These are phyloP conservation scores for Psettodes erumei DNA, from an alignment of 2,113 vertebrate species.

Conservation along the genomic window DNA sequence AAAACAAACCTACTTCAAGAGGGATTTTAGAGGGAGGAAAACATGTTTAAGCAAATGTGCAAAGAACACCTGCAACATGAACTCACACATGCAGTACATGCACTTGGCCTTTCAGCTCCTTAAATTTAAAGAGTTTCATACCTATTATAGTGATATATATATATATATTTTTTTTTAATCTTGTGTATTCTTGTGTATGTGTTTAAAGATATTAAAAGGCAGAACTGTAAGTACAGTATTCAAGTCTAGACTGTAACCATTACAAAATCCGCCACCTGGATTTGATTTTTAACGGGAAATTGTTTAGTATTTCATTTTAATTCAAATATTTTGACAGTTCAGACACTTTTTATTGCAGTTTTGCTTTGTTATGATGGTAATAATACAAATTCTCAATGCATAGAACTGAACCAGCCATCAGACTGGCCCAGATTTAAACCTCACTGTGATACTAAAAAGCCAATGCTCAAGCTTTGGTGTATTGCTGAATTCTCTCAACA, in stretches of 20 bases:
- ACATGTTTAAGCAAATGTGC: neutral
- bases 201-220: neutral
- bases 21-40: neutral
- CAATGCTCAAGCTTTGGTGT: neutral
- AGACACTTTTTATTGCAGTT: too few species aligned
- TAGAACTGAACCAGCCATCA: neutral
- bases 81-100: neutral
- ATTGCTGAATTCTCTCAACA: neutral
- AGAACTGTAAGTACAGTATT: neutral
- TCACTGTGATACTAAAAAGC: neutral
- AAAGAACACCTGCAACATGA: neutral
- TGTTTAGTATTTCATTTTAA: neutral
- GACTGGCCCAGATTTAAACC: neutral
- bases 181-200: neutral
- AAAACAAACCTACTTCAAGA: neutral
- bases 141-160: neutral
- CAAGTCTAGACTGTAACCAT: neutral
- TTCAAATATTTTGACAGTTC: neutral
- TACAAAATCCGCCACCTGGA: neutral
- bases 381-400: too few species aligned
- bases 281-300: neutral
- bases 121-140: neutral
- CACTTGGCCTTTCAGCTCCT: too few species aligned
- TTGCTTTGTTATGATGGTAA: too few species aligned
- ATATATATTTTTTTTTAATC: neutral